phyloP scores from a whole-genome alignment of 2,113 vertebrate genomes.

The Rhinolophus sinicus region DNA sequence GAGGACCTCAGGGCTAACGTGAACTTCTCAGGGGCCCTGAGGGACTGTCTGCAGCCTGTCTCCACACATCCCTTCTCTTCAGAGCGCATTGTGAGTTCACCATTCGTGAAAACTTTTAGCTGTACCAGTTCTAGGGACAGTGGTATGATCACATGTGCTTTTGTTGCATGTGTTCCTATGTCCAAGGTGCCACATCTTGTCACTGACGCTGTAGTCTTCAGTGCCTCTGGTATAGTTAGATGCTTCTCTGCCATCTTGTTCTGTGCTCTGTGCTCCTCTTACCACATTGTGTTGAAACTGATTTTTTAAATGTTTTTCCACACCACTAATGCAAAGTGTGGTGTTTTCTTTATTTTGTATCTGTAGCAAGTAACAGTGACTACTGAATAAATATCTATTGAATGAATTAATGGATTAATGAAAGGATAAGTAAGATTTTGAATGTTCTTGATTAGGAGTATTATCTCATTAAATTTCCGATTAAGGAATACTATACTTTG shows the following conservation, averaged over 20 bases:
- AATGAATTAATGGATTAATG: not conserved
- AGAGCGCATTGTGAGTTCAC: not conserved
- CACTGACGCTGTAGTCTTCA: not conserved
- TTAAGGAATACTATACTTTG: not conserved
- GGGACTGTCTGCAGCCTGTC: not conserved
- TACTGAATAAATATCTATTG: not conserved
- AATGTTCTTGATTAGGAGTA: not conserved
- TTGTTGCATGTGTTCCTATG: not conserved
- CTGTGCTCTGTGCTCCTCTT: not conserved
- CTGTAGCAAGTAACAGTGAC: not conserved
- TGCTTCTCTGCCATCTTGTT: not conserved
- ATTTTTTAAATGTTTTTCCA: not conserved
- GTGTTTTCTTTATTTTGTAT: not conserved
- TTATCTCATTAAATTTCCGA: constrained; percentile 10
- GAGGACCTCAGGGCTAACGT: not conserved
- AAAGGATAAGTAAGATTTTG: not conserved
- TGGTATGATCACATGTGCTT: constrained; percentile 13
- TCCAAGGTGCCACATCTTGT: not conserved
- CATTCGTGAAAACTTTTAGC: not conserved
- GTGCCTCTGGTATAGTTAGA: not conserved
- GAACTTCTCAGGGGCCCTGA: constrained; percentile 38
- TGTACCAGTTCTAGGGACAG: not conserved
- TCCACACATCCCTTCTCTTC: not conserved
- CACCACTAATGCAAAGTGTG: not conserved
- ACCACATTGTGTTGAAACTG: not conserved